Percentiles rank a stretch among this genome's conserved stretches.
Conservation (phyloP, 1,140 invertebrate genomes). For the Hermetia illucens region DNA sequence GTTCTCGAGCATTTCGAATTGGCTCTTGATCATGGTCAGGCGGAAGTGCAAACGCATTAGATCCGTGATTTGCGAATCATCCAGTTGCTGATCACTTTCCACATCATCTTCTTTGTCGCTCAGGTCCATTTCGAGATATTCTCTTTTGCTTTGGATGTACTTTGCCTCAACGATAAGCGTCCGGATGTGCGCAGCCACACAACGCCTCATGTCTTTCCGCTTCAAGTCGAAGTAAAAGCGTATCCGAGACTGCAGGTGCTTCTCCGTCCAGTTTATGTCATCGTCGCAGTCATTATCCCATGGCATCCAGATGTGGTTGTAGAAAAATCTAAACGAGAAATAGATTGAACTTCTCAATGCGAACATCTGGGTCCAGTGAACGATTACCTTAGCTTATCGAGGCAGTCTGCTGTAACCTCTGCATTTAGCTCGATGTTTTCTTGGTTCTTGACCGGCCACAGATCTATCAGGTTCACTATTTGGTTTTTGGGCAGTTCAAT, state of each 20-base stretch:
- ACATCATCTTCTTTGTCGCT: constrained; percentile 31
- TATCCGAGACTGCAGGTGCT: constrained; percentile 39
- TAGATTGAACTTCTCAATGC: neutral
- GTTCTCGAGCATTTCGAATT: constrained; percentile 45
- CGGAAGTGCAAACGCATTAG: constrained; percentile 40
- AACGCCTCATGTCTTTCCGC: constrained; percentile 32
- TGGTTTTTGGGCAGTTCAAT: constrained; percentile 41
- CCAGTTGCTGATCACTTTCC: constrained; percentile 12
- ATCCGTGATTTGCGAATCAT: constrained; percentile 28
- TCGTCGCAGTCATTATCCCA: constrained; percentile 47
- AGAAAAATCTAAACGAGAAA: constrained; percentile 39
- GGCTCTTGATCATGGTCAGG: constrained; percentile 41
- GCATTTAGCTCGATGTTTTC: constrained; percentile 33
- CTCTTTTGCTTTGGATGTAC: constrained; percentile 35
- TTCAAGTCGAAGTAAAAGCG: constrained; percentile 44
- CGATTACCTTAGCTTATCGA: constrained; percentile 34
- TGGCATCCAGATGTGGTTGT: constrained; percentile 43
- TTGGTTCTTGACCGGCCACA: constrained; percentile 42
- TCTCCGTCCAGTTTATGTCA: constrained; percentile 35
- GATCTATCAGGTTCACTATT: constrained; percentile 37
- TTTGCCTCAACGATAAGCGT: constrained; percentile 37
- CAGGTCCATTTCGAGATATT: constrained; percentile 32
- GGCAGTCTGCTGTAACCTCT: constrained; percentile 30
- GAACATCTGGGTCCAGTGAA: neutral
- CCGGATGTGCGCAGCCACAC: constrained; percentile 37